Base-by-base conservation (phyloP, 2,797 vertebrate genomes). In the Pithecia hirsuta region DNA sequence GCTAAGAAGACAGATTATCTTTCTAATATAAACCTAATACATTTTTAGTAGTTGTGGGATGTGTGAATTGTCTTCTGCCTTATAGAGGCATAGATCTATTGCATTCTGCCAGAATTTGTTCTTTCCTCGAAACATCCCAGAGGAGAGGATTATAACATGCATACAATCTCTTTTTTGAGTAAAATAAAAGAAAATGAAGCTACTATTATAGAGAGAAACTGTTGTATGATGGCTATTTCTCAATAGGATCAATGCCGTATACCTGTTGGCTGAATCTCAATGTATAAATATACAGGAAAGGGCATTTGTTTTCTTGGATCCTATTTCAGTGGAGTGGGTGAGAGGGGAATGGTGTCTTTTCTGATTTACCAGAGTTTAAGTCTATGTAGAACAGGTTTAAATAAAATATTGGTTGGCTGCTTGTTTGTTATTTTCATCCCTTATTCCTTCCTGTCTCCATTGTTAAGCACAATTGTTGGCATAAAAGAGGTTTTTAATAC, bases 1-100 rank as follows among this genome's bases (percentile, higher is more conserved):
- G 11, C 89, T 89, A 52, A 93, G 59, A 83, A 94, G 46, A 92
- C 44, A 95, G 74, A 96, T 93, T 80, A 92, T 92, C 92, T 75
- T 97, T 96, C 89, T 87, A 97, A 94, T 87, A 96, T 89, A 97
- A 98, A 89, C 46, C 70, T 64, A 61, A 91, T 89, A 48, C 85
- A 96, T 93, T 97, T 97, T 97, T 95, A 96, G 95, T 96, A 93
- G 50, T 87, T 97, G 95, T 97, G 85, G 96, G 78, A 97, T 95
- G 92, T 89, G 81, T 91, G 90, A 97, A 88, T 97, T 89, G 55
- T 72, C 85, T 92, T 82, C 30, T 89, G 59, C 78, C 75, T 91
- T 96, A 92, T 93, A 93, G 87, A 97, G 75, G 59, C 92, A 97
- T 15, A 96, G 55, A 80, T 92, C 93, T 89, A 93, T 93, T 94